Base-by-base conservation (phyloP, 2,797 vertebrate species). In the Pipistrellus nathusii region DNA sequence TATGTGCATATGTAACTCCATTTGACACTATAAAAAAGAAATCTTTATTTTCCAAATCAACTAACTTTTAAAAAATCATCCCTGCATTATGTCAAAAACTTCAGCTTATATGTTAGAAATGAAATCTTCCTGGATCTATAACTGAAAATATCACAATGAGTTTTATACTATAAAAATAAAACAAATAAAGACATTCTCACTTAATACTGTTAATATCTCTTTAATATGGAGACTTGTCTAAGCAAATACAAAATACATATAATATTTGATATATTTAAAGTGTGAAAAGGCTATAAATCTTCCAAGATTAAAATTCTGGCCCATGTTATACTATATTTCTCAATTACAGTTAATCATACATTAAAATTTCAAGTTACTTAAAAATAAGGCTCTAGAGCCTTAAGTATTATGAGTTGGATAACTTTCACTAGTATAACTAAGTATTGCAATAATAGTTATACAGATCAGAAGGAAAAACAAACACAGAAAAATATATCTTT, bases 111-210 rank as follows among this genome's bases (percentile, higher is more conserved):
- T 41, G 1, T 68, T 85, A 88, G 85, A 80, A 84, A 12, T 68
- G 48, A 94, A 87, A 77, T 62, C 13, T 62, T 51, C 93, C 13
- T 85, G 13, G 6, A 38, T 51, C 35, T 57, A 55, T 25, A 68
- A 72, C 69, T 76, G 72, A 55, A 11, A 88, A 27, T 72, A 27
- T 53, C 8, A 53, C 11, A 57, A 51, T 38, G 46, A 72, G 77
- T 85, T 80, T 82, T 90, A 38, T 51, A 53, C 7, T 32, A 35
- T 46, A 38, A 78, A 72, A 81, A 51, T 23, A 90, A 96, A 85
- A 51, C 17, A 71, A 85, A 51, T 14, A 71, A 66, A 80, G 7
- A 62, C 32, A 41, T 78, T 53, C 11, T 82, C n/a, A 51, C 3
- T 46, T 80, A 66, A 59, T 89, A 9, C 10, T 51, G 3, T 41